phyloP scores from a whole-genome alignment of 2,888 invertebrate genomes.

The Dynastes tityus region DNA sequence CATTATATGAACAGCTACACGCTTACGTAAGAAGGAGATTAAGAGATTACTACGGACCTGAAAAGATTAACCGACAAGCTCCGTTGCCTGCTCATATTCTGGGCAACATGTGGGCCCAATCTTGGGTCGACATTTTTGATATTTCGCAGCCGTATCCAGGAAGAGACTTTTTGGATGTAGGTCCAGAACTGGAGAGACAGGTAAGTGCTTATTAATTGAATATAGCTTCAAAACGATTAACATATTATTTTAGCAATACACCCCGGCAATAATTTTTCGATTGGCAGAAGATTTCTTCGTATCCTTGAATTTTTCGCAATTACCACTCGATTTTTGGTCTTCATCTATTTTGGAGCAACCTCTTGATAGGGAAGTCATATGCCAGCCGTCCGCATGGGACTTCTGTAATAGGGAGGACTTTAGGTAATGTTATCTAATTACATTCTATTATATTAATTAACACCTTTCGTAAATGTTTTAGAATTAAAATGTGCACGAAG shows the following conservation, averaged over 20 bases:
- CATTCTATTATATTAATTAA: background rate
- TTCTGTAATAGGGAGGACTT: slow-evolving; percentile 93
- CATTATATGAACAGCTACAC: slow-evolving; percentile 90
- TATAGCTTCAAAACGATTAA: background rate
- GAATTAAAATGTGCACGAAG: slow-evolving; percentile 91
- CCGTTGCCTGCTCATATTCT: slow-evolving; percentile 89
- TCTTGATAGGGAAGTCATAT: slow-evolving; percentile 82
- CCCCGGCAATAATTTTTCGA: slow-evolving; percentile 87
- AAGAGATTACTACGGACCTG: slow-evolving; percentile 87
- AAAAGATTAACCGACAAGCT: slow-evolving; percentile 84
- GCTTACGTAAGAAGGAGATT: slow-evolving; percentile 91
- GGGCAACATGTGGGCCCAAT: slow-evolving; percentile 94
- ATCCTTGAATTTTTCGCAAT: slow-evolving; percentile 88
- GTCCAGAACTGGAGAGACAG: slow-evolving; percentile 79
- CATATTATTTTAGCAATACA: slow-evolving; percentile 79
- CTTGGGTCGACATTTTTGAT: slow-evolving; percentile 82
- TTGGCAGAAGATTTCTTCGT: slow-evolving; percentile 93
- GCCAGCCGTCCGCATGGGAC: slow-evolving; percentile 95
- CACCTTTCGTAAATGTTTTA: slow-evolving; percentile 63
- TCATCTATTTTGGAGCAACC: slow-evolving; percentile 89
- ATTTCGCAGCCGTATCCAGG: slow-evolving; percentile 83
- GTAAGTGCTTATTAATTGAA: slow-evolving; percentile 11
- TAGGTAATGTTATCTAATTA: slow-evolving; percentile 72
- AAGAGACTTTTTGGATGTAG: slow-evolving; percentile 81
- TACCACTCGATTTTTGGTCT: slow-evolving; percentile 92